phyloP scores from a whole-genome alignment of 2,888 invertebrate genomes.

The Megastigmus dorsalis region DNA sequence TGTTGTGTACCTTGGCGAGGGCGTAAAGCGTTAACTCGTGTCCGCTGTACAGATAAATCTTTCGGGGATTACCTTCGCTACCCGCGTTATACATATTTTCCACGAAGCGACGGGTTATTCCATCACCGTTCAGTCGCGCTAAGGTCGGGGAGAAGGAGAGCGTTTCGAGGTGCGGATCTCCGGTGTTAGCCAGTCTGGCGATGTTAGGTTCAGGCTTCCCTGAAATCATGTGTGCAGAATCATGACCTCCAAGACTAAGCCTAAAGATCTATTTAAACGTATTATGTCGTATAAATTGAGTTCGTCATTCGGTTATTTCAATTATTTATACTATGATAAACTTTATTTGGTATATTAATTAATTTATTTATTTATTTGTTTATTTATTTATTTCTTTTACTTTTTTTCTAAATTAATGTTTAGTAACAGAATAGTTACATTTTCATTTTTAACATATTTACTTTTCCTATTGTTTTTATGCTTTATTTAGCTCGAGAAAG shows the following conservation, averaged over 20 bases:
- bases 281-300: neutral
- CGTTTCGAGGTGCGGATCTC: constrained; percentile 13
- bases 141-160: constrained; percentile 21
- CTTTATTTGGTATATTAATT: neutral
- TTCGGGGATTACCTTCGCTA: constrained; percentile 62
- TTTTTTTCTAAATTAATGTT: neutral
- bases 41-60: constrained; percentile 77
- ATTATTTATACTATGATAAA: neutral
- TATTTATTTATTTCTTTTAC: constrained; percentile 7
- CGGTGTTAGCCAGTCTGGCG: constrained; percentile 35
- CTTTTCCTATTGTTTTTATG: no score
- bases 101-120: neutral
- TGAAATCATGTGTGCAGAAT: neutral
- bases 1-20: constrained; percentile 77
- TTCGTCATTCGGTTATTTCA: neutral
- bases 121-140: constrained; percentile 32
- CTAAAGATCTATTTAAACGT: neutral
- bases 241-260: no score
- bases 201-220: neutral
- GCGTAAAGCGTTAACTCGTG: constrained; percentile 81
- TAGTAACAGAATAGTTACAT: neutral
- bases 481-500: no score
- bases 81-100: constrained; percentile 23
- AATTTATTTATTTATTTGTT: neutral
- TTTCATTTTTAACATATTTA: neutral